Base-by-base conservation (phyloP, 2,888 invertebrate genomes). In the Limnephilus marmoratus region DNA sequence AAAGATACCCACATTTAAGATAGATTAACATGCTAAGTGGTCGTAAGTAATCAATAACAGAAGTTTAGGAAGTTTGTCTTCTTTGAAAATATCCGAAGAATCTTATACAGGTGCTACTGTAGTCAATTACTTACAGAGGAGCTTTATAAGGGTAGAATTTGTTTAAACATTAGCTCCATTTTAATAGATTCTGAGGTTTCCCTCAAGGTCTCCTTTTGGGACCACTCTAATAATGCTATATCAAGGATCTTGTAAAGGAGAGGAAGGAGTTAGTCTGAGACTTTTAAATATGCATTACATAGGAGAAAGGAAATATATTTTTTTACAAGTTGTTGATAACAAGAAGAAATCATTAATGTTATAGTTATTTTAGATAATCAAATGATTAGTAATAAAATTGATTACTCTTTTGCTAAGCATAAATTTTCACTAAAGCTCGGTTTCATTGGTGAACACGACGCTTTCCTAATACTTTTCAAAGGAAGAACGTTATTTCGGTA, bases 41-140 rank as follows among this genome's bases (percentile, higher is more conserved):
- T 68, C 68, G 68, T 68, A 68, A 68, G 68, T 68, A 68, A 68
- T 68, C 68, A 68, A 68, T 68, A 68, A 68, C 68, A 68, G 68
- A 24, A 68, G 68, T 68, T 68, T 68, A n/a, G 9, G 68, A 11
- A 24, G 68, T 9, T 68, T 68, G 24, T 68, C 9, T 18, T 68
- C 24, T 68, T 68, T 68, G 68, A 68, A 24, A 68, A 24, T 68
- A 5, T 24, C 68, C 68, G 68, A 68, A 68, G 11, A 9, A 24
- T 68, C 68, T 68, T 68, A 9, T 68, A 1, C 24, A 9, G 0
- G 9, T 68, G 68, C 68, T n/a, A 68, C 68, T 24, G 68, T 68
- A 68, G 24, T 24, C 24, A 68, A 68, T 24, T 18, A 53, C 18
- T 53, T 53, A 53, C 2, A 68, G 24, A 7, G 24, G 18, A 45